Evolutionary conservation across 1,140 invertebrate genomes (phyloP), one percentile per base, ranked within the genome.

Genomic region (honey bee (Apis mellifera)): DNA sequence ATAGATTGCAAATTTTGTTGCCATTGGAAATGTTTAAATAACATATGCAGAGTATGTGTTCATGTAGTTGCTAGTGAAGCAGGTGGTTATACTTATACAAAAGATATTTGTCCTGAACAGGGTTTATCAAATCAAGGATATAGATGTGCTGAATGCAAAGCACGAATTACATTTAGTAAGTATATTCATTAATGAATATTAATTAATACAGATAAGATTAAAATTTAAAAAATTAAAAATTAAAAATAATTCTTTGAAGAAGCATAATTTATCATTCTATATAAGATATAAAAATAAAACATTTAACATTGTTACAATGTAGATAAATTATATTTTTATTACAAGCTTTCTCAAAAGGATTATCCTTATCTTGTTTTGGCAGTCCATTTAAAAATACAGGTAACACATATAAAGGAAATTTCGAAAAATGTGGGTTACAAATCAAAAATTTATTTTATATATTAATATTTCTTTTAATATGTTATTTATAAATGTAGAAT

Each of bases 51-150:
- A 85, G 95, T 97, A 7, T 98, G 97, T 91, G 96, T 97, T 15
- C 96, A 97, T 91, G 95, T 98, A 1, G 93, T 96, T 71, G 96
- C 96, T 77, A 96, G 96, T 13, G 97, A 98, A 91, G 96, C 95
- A 59, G 96, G 96, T 2, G 93, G 95, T 75, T 97, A 97, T 89
- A 92, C 90, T 48, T 92, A 94, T 23, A 96, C 97, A 66, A 95
- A 95, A 86, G 95, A 95, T 68, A 98, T 98, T 89, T 98, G 97
- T 89, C 97, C 97, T 0, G 97, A 98, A 93, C 95, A 95, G 83
- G 97, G 97, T 9, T 92, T 98, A 57, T 95, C 96, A 0, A 94
- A 94, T 5, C 97, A 98, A 91, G 95, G 95, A 71, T 98, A 98
- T 90, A 95, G 96, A 85, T 98, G 97, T 92, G 96, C 96, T 5